phyloP scores from a whole-genome alignment of 2,113 vertebrate genomes.

The Rattus norvegicus region DNA sequence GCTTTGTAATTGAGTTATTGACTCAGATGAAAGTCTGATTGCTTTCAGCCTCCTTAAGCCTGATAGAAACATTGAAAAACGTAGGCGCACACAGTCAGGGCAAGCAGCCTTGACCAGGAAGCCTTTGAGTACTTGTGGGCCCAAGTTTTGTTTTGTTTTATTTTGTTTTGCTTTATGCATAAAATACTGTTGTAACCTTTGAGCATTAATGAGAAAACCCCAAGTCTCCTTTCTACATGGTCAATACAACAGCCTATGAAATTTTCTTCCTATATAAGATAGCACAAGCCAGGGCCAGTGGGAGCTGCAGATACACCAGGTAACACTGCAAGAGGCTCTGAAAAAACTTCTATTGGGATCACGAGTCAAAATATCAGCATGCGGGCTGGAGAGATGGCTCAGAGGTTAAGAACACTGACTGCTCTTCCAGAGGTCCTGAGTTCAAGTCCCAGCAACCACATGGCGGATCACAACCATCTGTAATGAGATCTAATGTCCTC shows the following conservation, averaged over 20 bases:
- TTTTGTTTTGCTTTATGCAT: neutral
- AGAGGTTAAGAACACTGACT: too few relatives aligned
- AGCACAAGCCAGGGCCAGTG: neutral
- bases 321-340: neutral
- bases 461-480: too few relatives aligned
- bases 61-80: neutral
- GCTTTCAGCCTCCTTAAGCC: neutral
- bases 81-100: neutral
- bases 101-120: neutral
- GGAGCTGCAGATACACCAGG: neutral
- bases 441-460: too few relatives aligned
- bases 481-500: too few relatives aligned
- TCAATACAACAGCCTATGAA: neutral
- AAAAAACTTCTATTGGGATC: neutral
- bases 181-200: neutral
- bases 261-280: too few relatives aligned
- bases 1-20: neutral
- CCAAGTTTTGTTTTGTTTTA: neutral
- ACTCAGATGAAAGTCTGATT: neutral
- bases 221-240: too few relatives aligned
- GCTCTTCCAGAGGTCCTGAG: too few relatives aligned
- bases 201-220: neutral
- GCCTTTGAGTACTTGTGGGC: neutral
- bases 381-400: too few relatives aligned
- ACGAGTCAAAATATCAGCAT: neutral